phyloP scores from a whole-genome alignment of 2,113 vertebrate genomes.

The Bos javanicus region DNA sequence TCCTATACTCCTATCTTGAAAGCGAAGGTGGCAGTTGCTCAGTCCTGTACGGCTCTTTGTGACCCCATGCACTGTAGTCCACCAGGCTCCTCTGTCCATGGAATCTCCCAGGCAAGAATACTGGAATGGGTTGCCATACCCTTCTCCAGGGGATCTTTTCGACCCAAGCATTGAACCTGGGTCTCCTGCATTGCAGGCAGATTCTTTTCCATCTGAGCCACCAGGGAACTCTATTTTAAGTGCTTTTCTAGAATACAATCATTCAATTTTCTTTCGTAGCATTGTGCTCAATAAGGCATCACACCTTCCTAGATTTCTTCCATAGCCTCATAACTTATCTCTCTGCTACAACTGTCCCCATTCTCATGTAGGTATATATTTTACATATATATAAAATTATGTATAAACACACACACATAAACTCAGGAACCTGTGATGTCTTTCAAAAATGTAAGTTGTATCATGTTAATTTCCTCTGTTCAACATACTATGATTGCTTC shows the following conservation, averaged over 20 bases:
- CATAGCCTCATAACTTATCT: background rate
- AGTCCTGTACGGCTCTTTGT: background rate
- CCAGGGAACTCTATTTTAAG: background rate
- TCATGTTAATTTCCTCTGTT: background rate
- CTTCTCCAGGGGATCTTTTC: background rate
- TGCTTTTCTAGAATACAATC: background rate
- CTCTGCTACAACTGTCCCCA: background rate
- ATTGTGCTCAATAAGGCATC: background rate
- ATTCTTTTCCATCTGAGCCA: background rate
- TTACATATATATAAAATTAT: background rate
- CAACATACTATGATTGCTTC: background rate
- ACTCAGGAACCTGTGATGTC: background rate
- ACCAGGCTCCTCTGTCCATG: background rate
- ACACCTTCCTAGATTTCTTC: background rate
- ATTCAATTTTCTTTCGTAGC: background rate
- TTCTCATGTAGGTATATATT: background rate
- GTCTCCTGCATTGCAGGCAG: background rate
- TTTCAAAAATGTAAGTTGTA: background rate
- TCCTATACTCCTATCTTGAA: background rate
- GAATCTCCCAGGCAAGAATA: background rate
- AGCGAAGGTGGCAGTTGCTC: background rate
- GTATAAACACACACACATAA: background rate
- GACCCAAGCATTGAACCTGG: background rate
- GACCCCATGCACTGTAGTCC: fast-evolving
- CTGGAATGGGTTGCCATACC: background rate